A percentile compares a stretch with the other conserved stretches of the same genome.
Evolutionary conservation across 2,888 invertebrate species (phyloP).

Genomic region (Brachypalpus laphriformis): DNA sequence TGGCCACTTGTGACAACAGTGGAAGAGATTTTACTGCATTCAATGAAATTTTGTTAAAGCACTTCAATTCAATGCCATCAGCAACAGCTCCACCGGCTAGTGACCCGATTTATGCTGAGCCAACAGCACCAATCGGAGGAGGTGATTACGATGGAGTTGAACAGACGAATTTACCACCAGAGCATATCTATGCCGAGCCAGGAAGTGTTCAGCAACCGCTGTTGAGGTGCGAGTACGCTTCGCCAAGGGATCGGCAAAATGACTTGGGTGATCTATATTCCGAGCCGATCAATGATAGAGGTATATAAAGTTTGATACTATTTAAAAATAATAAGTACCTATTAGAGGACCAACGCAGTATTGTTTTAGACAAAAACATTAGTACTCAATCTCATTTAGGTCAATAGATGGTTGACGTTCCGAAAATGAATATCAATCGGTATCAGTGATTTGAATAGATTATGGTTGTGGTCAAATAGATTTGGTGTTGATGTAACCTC

Average conservation of each 20-base stretch:
- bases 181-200: slow-evolving; percentile 81
- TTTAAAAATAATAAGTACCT: no score
- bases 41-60: slow-evolving; percentile 78
- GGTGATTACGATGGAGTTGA: slow-evolving; percentile 51
- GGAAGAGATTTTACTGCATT: slow-evolving; percentile 78
- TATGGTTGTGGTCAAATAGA: no score
- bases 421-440: no score
- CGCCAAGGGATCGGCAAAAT: slow-evolving; percentile 78
- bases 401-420: no score
- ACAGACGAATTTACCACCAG: slow-evolving; percentile 70
- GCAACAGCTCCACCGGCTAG: slow-evolving; percentile 75
- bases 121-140: slow-evolving; percentile 70
- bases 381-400: no score
- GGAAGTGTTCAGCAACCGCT: slow-evolving; percentile 79
- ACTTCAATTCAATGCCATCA: slow-evolving; percentile 76
- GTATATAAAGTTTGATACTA: slow-evolving; percentile 74
- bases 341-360: background rate
- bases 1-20: slow-evolving; percentile 76
- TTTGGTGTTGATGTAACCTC: no score
- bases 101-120: slow-evolving; percentile 79
- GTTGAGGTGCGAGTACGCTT: slow-evolving; percentile 79
- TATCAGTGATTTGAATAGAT: no score
- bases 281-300: slow-evolving; percentile 79
- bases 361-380: no score
- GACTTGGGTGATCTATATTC: slow-evolving; percentile 78